These are phyloP conservation scores for Lymantria dispar DNA, from an alignment of 2,888 invertebrate species.

Conservation along the genomic window DNA sequence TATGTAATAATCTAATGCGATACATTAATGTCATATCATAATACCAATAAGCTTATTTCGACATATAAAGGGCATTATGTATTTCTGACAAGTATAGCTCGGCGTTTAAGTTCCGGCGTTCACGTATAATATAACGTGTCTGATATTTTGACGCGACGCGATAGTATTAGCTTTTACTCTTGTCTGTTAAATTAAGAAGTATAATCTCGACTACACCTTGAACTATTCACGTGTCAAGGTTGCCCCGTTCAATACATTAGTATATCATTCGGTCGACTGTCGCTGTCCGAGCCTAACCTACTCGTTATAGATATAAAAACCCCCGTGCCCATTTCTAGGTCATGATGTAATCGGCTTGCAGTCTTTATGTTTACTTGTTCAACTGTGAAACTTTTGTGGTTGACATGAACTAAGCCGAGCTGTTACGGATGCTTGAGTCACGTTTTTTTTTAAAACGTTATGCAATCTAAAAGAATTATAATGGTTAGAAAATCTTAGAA, in stretches of 20 bases:
- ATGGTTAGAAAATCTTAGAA: neutral
- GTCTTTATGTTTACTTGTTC: slow-evolving; percentile 21
- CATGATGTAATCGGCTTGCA: slow-evolving; percentile 22
- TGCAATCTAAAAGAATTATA: neutral
- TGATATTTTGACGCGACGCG: too few relatives aligned
- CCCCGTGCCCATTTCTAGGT: slow-evolving; percentile 13
- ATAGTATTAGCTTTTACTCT: too few relatives aligned
- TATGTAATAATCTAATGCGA: slow-evolving; percentile 2
- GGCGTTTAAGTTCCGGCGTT: too few relatives aligned
- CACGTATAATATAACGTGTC: too few relatives aligned
- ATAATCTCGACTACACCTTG: too few relatives aligned
- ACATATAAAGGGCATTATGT: too few relatives aligned
- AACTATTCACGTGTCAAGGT: neutral
- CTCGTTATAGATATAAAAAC: slow-evolving; percentile 3
- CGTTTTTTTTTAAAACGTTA: neutral
- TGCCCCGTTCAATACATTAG: neutral
- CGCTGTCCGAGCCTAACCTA: neutral
- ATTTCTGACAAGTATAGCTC: too few relatives aligned
- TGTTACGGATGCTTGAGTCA: slow-evolving; percentile 7
- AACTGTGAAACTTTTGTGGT: slow-evolving; percentile 21
- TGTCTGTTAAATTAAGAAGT: too few relatives aligned
- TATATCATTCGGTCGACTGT: neutral
- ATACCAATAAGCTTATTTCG: too few relatives aligned
- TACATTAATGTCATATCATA: neutral
- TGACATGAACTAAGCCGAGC: slow-evolving; percentile 9